Conservation (phyloP, 2,888 invertebrate genomes). For the Eremobia ochroleuca region DNA sequence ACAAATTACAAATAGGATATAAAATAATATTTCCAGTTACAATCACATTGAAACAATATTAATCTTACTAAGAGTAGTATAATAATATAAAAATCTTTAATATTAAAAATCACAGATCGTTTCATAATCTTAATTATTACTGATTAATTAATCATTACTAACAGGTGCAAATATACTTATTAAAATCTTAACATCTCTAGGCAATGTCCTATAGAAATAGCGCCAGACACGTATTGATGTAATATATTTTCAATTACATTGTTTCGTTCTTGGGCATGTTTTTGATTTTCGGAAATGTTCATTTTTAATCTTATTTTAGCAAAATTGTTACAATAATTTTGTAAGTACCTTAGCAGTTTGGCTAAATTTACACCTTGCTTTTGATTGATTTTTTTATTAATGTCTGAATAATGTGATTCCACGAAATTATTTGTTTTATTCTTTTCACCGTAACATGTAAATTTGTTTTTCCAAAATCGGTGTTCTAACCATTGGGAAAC, state of each 20-base stretch:
- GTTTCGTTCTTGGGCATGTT: constrained; percentile 26
- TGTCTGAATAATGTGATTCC: constrained; percentile 35
- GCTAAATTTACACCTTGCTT: constrained; percentile 26
- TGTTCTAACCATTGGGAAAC: constrained; percentile 39
- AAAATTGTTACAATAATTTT: constrained; percentile 31
- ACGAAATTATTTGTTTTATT: constrained; percentile 36
- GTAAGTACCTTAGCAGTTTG: constrained; percentile 21
- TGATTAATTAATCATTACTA: constrained; percentile 28
- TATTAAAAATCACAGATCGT: constrained; percentile 17
- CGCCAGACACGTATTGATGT: constrained; percentile 30
- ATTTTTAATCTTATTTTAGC: constrained; percentile 24
- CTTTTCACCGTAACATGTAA: constrained; percentile 35
- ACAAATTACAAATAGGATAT: constrained; percentile 20
- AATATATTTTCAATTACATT: constrained; percentile 28
- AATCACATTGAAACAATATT: constrained; percentile 23
- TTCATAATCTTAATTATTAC: constrained; percentile 22
- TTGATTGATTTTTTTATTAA: constrained; percentile 38
- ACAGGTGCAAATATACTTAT: constrained; percentile 26
- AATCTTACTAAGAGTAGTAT: constrained; percentile 23
- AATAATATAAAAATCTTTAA: constrained; percentile 20
- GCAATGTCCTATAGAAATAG: constrained; percentile 32
- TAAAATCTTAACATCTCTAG: constrained; percentile 35
- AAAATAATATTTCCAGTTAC: constrained; percentile 12
- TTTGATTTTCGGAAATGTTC: constrained; percentile 27
- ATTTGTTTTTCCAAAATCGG: constrained; percentile 29